Percentiles rank a stretch among this genome's conserved stretches.
Conservation (phyloP, 2,797 vertebrate genomes). For the Ataeniobius toweri region DNA sequence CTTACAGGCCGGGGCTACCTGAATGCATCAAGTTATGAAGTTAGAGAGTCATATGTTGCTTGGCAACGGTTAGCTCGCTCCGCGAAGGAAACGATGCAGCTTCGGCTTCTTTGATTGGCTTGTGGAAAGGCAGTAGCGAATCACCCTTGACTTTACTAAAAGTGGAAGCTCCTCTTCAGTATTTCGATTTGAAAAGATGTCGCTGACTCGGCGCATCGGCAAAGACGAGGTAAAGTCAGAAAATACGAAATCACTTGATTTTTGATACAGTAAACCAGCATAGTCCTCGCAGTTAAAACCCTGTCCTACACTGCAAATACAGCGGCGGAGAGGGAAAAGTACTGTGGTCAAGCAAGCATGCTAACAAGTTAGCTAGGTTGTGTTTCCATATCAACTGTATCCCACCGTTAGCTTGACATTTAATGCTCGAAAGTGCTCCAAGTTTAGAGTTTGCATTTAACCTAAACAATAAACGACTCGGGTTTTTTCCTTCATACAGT, state of each 20-base stretch:
- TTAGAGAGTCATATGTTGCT: constrained; percentile 64
- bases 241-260: neutral
- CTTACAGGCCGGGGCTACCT: accelerated
- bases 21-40: constrained; percentile 24
- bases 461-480: neutral
- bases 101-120: constrained; percentile 65
- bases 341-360: constrained; percentile 11
- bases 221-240: constrained; percentile 76
- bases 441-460: neutral
- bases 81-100: constrained; percentile 1
- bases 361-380: constrained; percentile 40
- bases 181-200: constrained; percentile 78
- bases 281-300: neutral
- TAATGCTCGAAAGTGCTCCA: neutral
- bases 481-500: constrained; percentile 70
- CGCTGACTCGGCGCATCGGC: constrained; percentile 79
- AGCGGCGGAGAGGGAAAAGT: neutral
- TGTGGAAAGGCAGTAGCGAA: constrained; percentile 11
- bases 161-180: constrained; percentile 15
- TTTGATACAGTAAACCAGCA: neutral
- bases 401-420: neutral
- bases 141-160: constrained; percentile 51
- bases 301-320: neutral
- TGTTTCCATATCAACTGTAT: constrained; percentile 46
- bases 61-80: constrained; percentile 61